Evolutionary conservation across 2,113 vertebrate genomes (phyloP).

Genomic region (Physeter macrocephalus): DNA sequence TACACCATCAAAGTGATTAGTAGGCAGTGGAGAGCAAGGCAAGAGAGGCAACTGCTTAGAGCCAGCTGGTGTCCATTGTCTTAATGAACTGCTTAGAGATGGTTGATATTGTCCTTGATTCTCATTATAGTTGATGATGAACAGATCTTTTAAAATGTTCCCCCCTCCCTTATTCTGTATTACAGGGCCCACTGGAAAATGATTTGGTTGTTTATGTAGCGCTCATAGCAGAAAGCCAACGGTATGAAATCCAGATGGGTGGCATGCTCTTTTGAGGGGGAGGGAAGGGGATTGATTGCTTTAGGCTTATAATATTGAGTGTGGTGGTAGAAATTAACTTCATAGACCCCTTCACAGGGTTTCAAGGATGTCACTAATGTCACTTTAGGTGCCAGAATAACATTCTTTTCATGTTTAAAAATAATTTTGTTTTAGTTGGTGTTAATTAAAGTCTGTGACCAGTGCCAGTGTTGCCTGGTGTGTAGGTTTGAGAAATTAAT

Average conservation of each 20-base stretch:
- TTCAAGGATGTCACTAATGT: not conserved
- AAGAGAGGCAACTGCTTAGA: not conserved
- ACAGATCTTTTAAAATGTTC: not conserved
- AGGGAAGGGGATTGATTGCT: not conserved
- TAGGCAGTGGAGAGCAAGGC: slow-evolving; percentile 18
- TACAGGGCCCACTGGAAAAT: slow-evolving; percentile 95
- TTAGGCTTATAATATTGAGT: not conserved
- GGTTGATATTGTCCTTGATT: slow-evolving; percentile 28
- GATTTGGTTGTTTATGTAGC: slow-evolving; percentile 94
- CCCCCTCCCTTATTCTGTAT: slow-evolving; percentile 48
- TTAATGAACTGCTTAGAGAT: slow-evolving; percentile 42
- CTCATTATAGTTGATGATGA: not conserved
- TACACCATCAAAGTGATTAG: slow-evolving; percentile 53
- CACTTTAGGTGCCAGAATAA: not conserved
- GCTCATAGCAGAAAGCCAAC: slow-evolving; percentile 96
- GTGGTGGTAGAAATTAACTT: not conserved
- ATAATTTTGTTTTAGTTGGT: not conserved
- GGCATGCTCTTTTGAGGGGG: not conserved
- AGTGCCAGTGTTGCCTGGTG: not conserved
- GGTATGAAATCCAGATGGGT: slow-evolving; percentile 80
- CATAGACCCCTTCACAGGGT: not conserved
- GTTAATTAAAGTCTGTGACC: not conserved
- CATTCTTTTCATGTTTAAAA: not conserved
- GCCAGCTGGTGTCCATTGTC: slow-evolving; percentile 17
- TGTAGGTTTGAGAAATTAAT: not conserved